These are phyloP conservation scores for Mesocricetus auratus DNA, from an alignment of 2,113 vertebrate species.

Conservation along the genomic window DNA sequence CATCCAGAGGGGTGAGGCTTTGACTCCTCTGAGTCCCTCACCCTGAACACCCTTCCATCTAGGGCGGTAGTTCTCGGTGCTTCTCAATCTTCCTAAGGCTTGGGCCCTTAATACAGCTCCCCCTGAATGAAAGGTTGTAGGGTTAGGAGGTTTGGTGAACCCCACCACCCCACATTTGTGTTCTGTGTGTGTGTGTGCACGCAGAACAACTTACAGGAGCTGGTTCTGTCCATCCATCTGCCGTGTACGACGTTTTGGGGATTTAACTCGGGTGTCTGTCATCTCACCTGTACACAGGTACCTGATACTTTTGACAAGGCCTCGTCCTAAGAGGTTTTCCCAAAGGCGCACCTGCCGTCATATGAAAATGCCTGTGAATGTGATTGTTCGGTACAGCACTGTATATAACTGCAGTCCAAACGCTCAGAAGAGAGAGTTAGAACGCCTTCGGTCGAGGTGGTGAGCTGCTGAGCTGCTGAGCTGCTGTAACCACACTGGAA, in stretches of 20 bases:
- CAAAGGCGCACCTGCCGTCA: background rate
- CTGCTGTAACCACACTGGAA: background rate
- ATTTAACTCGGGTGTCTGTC: background rate
- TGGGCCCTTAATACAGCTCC: background rate
- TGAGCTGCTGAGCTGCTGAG: no score
- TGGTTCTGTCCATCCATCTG: background rate
- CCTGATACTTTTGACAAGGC: no score
- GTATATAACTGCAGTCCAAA: background rate
- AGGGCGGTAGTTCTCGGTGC: no score
- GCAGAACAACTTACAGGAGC: rapidly evolving
- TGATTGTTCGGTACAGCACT: no score
- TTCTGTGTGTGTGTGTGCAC: background rate
- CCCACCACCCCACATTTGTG: background rate
- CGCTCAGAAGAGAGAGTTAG: background rate
- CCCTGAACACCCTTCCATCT: no score
- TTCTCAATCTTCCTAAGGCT: background rate
- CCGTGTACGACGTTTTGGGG: background rate
- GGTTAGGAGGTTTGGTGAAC: no score
- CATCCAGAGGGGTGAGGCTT: background rate
- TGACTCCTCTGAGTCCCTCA: background rate
- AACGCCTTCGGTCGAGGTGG: rapidly evolving
- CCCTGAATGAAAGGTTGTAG: no score
- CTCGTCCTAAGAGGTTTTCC: background rate
- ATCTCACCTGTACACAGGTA: no score
- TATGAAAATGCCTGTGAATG: background rate